Conservation (phyloP, 2,888 invertebrate genomes). For the Cynaeus angustus region DNA sequence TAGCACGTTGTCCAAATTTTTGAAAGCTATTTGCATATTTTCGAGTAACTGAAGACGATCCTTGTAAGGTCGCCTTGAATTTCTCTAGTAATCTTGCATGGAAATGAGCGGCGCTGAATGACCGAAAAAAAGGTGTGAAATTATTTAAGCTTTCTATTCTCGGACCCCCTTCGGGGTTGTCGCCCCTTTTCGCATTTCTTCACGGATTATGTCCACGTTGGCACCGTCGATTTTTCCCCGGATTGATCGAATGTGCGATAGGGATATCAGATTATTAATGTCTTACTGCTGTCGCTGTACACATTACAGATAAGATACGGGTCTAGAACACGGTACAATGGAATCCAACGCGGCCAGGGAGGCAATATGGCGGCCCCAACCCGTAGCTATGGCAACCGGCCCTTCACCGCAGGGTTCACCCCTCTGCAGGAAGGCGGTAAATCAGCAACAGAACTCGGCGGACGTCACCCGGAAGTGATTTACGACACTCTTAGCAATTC, state of each 20-base stretch:
- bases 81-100: too few species aligned
- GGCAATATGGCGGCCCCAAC: slow-evolving; percentile 65
- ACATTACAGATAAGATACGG: slow-evolving; percentile 62
- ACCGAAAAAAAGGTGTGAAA: too few species aligned
- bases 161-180: not conserved
- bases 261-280: slow-evolving; percentile 55
- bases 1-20: too few species aligned
- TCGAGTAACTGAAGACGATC: too few species aligned
- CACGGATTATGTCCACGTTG: not conserved
- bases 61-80: too few species aligned
- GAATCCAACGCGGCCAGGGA: slow-evolving; percentile 55
- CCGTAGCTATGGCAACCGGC: slow-evolving; percentile 68
- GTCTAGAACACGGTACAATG: slow-evolving; percentile 54
- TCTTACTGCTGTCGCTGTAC: slow-evolving; percentile 54
- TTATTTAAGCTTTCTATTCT: too few species aligned
- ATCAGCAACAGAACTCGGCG: slow-evolving; percentile 58
- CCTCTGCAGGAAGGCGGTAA: slow-evolving; percentile 57
- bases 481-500: slow-evolving; percentile 57
- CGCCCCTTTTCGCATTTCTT: not conserved
- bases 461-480: slow-evolving; percentile 61
- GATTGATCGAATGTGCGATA: slow-evolving; percentile 41
- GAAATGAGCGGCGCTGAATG: too few species aligned
- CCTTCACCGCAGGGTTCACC: slow-evolving; percentile 66
- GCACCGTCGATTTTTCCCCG: slow-evolving; percentile 4
- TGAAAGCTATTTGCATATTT: too few species aligned